These are phyloP conservation scores for Phalacrocorax pelagicus DNA, from an alignment of 2,113 vertebrate genomes.

Conservation along the genomic window DNA sequence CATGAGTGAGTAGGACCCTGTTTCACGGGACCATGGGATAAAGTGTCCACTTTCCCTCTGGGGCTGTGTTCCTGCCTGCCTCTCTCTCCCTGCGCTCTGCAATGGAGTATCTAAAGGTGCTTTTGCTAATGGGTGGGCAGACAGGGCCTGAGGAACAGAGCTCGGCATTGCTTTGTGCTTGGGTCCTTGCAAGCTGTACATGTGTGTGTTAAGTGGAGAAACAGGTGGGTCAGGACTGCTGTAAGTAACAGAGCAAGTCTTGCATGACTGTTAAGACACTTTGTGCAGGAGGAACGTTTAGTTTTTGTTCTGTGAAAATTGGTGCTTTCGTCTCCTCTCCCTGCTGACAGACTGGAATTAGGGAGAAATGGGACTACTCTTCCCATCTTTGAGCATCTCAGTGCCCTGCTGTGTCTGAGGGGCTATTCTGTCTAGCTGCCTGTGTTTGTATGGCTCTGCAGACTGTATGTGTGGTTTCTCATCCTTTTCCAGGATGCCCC, in stretches of 20 bases:
- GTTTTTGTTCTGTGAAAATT: accelerated
- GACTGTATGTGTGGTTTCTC: background rate
- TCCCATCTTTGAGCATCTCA: accelerated
- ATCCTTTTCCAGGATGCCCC: slow-evolving; percentile 87
- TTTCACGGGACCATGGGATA: background rate
- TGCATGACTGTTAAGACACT: accelerated
- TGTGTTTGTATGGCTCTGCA: background rate
- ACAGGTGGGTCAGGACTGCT: background rate
- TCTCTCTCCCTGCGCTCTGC: accelerated
- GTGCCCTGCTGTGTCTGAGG: background rate
- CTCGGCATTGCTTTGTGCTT: background rate
- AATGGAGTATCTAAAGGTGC: accelerated
- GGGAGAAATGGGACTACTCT: background rate
- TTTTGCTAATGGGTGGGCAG: background rate
- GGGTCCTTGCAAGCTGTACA: accelerated
- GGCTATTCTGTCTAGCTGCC: background rate
- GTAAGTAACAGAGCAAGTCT: accelerated
- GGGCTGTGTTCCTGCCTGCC: accelerated
- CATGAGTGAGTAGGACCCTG: slow-evolving; percentile 87
- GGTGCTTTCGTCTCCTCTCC: background rate
- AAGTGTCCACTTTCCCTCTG: accelerated
- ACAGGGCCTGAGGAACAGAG: background rate
- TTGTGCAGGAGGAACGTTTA: background rate
- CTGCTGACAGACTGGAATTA: background rate
- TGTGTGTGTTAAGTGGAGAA: background rate